phyloP scores from a whole-genome alignment of 2,888 invertebrate genomes.

The Xanthia togata region DNA sequence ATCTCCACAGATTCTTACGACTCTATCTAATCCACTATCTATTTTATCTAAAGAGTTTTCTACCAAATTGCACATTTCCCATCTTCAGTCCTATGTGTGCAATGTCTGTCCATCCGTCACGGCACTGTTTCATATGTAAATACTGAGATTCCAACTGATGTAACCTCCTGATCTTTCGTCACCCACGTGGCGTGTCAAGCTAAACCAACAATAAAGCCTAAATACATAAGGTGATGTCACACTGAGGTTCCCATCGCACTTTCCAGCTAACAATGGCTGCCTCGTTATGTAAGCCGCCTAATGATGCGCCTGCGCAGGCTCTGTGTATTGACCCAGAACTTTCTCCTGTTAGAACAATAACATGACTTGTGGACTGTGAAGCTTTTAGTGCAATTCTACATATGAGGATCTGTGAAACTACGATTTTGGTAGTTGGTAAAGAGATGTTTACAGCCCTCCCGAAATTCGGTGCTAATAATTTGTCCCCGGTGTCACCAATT shows the following conservation, averaged over 20 bases:
- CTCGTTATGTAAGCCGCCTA: constrained; percentile 56
- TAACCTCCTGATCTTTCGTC: constrained; percentile 40
- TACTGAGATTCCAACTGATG: constrained; percentile 25
- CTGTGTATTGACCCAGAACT: constrained; percentile 70
- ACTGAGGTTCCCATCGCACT: constrained; percentile 51
- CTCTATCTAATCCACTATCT: neutral
- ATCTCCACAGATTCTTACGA: neutral
- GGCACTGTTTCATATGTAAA: constrained; percentile 30
- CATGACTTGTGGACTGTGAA: neutral
- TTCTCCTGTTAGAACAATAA: constrained; percentile 59
- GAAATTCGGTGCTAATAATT: neutral
- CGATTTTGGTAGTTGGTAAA: neutral
- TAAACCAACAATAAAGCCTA: constrained; percentile 47
- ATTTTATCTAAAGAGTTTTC: neutral
- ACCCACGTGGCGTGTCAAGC: constrained; percentile 42
- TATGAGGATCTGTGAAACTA: neutral
- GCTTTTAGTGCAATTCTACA: neutral
- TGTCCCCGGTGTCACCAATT: neutral
- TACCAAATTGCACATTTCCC: neutral
- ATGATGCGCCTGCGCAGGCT: constrained; percentile 45
- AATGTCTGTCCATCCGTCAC: constrained; percentile 1
- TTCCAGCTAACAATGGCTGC: constrained; percentile 58
- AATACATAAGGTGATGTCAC: constrained; percentile 61
- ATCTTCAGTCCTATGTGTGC: neutral
- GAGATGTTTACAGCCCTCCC: neutral